Evolutionary conservation across 2,888 invertebrate species (phyloP).

Genomic region (Philhelius pedissequus): DNA sequence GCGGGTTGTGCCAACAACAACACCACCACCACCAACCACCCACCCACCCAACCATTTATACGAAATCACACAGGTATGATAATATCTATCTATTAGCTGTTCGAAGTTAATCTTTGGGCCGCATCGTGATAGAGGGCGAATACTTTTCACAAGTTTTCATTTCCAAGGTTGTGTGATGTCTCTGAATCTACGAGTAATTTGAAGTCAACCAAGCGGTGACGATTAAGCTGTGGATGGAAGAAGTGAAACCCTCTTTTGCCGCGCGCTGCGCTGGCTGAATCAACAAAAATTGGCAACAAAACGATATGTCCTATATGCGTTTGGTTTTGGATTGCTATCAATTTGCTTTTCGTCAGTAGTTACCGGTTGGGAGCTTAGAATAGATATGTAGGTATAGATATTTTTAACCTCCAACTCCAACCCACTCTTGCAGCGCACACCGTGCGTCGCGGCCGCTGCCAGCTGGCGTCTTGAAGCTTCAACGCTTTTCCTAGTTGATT

Average conservation of each 20-base stretch:
- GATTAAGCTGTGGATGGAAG: background rate
- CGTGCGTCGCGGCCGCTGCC: background rate
- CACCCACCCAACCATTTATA: background rate
- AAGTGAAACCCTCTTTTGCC: background rate
- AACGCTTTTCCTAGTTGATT: conserved; percentile 38
- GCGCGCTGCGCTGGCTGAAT: too few relatives aligned
- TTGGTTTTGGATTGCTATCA: conserved; percentile 37
- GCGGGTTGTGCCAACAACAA: conserved; percentile 39
- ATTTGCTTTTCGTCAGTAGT: conserved; percentile 35
- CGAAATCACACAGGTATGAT: background rate
- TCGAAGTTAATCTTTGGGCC: background rate
- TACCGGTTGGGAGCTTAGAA: conserved; percentile 33
- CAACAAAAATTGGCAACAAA: conserved; percentile 17
- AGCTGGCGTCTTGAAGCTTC: conserved; percentile 48
- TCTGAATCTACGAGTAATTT: conserved; percentile 16
- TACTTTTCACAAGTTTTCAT: conserved; percentile 48
- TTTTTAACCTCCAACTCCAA: background rate
- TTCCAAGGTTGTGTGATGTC: conserved; percentile 51
- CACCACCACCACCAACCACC: background rate
- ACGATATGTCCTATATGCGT: conserved; percentile 55
- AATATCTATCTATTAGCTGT: background rate
- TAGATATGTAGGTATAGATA: too few relatives aligned
- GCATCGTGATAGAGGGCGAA: conserved; percentile 26
- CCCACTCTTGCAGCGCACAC: background rate
- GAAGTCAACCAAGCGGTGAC: conserved; percentile 12